Evolutionary conservation across 2,797 vertebrate species (phyloP).

Genomic region (Carcharodon carcharias): DNA sequence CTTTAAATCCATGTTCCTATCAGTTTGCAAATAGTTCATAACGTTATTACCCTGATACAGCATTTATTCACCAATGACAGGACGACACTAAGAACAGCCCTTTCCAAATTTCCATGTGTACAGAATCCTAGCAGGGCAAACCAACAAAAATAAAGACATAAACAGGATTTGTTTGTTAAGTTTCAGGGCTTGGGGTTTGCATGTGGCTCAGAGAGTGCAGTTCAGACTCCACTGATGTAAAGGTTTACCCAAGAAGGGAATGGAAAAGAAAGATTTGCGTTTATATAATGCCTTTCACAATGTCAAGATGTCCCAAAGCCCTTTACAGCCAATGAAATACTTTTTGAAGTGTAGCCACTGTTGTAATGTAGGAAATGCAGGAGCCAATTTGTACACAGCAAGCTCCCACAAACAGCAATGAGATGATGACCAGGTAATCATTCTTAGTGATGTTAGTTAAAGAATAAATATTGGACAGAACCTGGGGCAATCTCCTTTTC

Average conservation of each 20-base stretch:
- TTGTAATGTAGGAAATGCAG: background rate
- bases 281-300: background rate
- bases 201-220: background rate
- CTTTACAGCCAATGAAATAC: background rate
- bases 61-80: background rate
- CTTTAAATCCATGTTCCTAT: background rate
- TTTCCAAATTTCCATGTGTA: background rate
- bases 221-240: background rate
- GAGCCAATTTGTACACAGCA: background rate
- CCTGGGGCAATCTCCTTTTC: background rate
- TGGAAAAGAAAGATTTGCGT: background rate
- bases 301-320: background rate
- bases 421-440: background rate
- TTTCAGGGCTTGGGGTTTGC: background rate
- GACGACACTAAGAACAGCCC: background rate
- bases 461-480: background rate
- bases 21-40: no score
- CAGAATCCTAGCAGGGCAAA: no score
- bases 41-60: background rate
- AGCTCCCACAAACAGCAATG: background rate
- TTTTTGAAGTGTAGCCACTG: background rate
- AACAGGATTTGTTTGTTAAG: background rate
- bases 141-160: background rate
- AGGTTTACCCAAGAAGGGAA: background rate
- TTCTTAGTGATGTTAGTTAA: background rate